phyloP scores from a whole-genome alignment of 2,113 vertebrate genomes.

The Prunella fulvescens region DNA sequence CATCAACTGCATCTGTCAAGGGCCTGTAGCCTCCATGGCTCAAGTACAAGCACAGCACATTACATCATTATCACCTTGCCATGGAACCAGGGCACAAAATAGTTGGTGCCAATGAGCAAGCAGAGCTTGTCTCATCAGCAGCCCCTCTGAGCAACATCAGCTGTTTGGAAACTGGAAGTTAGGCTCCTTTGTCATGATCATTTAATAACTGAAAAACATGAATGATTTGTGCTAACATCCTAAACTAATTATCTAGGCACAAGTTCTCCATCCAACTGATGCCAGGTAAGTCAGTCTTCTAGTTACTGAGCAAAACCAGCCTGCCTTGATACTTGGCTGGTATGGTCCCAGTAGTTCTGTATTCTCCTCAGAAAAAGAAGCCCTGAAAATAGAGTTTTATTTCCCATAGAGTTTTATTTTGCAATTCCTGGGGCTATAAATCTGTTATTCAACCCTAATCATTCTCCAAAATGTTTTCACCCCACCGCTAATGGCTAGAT shows the following conservation, averaged over 20 bases:
- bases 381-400: not conserved
- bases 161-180: not conserved
- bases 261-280: not conserved
- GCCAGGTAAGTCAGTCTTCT: not conserved
- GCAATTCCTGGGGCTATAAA: not conserved
- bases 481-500: not conserved
- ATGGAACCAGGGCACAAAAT: not conserved
- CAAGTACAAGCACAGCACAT: not conserved
- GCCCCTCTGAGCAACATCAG: not conserved
- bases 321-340: not conserved
- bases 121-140: not conserved
- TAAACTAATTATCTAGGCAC: not conserved
- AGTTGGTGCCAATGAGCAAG: not conserved
- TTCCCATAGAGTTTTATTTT: not conserved
- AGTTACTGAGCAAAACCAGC: not conserved
- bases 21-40: not conserved
- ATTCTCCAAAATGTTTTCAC: constrained; percentile 15
- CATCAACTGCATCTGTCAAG: not conserved
- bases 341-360: not conserved
- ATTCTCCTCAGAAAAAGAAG: not conserved
- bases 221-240: not conserved
- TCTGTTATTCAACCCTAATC: not conserved
- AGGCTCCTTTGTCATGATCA: not conserved
- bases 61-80: not conserved
- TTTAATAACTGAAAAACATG: not conserved